These are phyloP conservation scores for Sparus aurata DNA, from an alignment of 2,797 vertebrate genomes.

Conservation along the genomic window DNA sequence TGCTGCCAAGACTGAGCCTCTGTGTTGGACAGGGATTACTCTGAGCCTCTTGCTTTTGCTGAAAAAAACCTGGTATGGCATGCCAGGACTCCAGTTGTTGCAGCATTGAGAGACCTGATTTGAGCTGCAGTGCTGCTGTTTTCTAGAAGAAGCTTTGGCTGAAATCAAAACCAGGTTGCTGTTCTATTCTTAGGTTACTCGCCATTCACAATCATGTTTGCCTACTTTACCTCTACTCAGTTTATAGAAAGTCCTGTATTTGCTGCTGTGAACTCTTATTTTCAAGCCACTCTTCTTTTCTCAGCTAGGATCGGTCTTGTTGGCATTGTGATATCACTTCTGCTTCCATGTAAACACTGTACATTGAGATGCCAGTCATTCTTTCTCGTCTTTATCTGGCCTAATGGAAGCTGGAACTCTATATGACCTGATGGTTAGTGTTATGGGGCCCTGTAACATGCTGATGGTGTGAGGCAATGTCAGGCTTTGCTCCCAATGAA, in stretches of 20 bases:
- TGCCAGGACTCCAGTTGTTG: conserved; percentile 45
- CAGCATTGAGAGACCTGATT: conserved; percentile 19
- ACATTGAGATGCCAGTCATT: conserved; percentile 52
- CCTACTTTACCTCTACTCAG: neutral
- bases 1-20: conserved; percentile 51
- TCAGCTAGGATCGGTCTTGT: neutral
- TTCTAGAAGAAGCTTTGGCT: conserved; percentile 26
- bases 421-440: conserved; percentile 41
- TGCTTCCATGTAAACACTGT: conserved; percentile 19
- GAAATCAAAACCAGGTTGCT: conserved; percentile 23
- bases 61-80: conserved; percentile 38
- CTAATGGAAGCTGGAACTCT: conserved; percentile 38
- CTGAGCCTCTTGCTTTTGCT: conserved; percentile 66
- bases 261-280: conserved; percentile 1
- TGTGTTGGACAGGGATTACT: conserved; percentile 64
- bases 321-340: conserved; percentile 2
- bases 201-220: neutral
- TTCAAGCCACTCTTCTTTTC: neutral
- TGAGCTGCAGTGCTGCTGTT: conserved; percentile 57
- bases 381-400: conserved; percentile 54
- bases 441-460: conserved; percentile 20
- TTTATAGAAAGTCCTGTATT: conserved; percentile 5
- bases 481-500: neutral
- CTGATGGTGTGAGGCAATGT: neutral
- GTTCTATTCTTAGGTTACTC: conserved; percentile 12